phyloP scores from a whole-genome alignment of 2,797 vertebrate genomes.

The Coreius guichenoti region DNA sequence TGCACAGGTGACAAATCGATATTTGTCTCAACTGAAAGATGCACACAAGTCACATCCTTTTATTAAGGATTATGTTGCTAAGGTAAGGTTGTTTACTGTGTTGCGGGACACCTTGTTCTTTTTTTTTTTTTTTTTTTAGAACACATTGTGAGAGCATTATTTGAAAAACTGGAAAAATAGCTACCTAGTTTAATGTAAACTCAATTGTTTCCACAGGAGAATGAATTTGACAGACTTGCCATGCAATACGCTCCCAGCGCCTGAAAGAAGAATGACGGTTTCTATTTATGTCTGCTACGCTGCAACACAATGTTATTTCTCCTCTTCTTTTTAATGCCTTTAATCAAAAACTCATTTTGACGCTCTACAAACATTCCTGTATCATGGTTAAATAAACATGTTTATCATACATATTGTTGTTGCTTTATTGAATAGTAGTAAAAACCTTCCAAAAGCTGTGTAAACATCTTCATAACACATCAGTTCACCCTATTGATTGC shows the following conservation, averaged over 20 bases:
- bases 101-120: neutral
- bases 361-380: constrained; percentile 50
- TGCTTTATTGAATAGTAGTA: neutral
- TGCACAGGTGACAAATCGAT: constrained; percentile 92
- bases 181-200: neutral
- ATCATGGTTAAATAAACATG: constrained; percentile 30
- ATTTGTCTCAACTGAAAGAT: constrained; percentile 95
- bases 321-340: neutral
- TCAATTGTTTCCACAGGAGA: constrained; percentile 80
- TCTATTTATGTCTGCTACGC: constrained; percentile 1
- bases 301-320: neutral
- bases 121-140: neutral
- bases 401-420: constrained; percentile 8
- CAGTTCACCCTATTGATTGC: neutral
- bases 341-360: neutral
- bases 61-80: constrained; percentile 91
- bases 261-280: constrained; percentile 49
- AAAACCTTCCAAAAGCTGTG: neutral
- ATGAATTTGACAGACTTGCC: constrained; percentile 90
- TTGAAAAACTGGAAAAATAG: neutral
- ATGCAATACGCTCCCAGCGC: constrained; percentile 88
- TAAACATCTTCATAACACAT: neutral
- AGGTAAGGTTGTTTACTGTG: constrained; percentile 77
- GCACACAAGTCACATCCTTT: constrained; percentile 91
- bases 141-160: neutral